A percentile compares a stretch with the other conserved stretches of the same genome.
phyloP scores from a whole-genome alignment of 2,113 vertebrate species.

The Mesitornis unicolor region DNA sequence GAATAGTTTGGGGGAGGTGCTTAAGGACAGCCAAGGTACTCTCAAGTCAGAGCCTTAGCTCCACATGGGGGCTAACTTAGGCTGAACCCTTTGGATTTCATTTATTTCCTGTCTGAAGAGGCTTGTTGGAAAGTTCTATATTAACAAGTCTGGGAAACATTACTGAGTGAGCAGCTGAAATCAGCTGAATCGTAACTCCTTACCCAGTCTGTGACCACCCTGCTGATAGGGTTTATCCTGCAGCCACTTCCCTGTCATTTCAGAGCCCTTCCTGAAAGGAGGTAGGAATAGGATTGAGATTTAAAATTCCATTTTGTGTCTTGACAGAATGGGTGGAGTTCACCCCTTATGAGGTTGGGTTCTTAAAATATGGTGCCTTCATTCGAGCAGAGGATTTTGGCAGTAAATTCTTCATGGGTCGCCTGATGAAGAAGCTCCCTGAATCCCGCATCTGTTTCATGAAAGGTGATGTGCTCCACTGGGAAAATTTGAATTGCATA shows the following conservation, averaged over 20 bases:
- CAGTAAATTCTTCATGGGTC: constrained; percentile 85
- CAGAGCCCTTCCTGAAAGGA: neutral
- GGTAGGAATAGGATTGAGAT: neutral
- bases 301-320: neutral
- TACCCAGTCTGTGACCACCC: neutral
- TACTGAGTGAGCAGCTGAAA: neutral
- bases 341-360: constrained; percentile 84
- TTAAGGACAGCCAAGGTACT: neutral
- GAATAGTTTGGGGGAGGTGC: neutral
- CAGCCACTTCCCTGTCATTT: neutral
- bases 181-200: neutral
- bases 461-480: constrained; percentile 69
- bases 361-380: constrained; percentile 84
- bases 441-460: constrained; percentile 82
- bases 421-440: constrained; percentile 76
- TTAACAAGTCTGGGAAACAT: neutral
- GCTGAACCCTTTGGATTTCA: neutral
- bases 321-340: constrained; percentile 87
- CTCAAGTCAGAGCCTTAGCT: neutral
- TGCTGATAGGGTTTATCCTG: neutral
- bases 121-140: constrained; percentile 59
- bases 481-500: neutral
- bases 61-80: neutral
- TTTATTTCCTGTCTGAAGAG: neutral
- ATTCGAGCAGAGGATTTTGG: constrained; percentile 81